phyloP scores from a whole-genome alignment of 1,140 invertebrate species.

The Eumeta japonica region DNA sequence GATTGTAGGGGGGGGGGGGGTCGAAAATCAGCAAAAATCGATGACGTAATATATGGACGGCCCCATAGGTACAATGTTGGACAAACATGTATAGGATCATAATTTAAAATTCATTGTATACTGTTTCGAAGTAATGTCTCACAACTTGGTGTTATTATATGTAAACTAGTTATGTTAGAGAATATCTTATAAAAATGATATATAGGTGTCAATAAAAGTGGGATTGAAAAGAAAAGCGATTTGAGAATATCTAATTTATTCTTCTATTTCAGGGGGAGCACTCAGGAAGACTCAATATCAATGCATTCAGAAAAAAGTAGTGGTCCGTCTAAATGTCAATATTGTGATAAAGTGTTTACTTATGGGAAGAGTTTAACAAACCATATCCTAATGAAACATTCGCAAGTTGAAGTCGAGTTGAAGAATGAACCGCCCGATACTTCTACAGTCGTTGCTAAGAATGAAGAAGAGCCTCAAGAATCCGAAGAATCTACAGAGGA shows the following conservation, averaged over 20 bases:
- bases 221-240: too few species aligned
- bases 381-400: conserved; percentile 28
- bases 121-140: too few species aligned
- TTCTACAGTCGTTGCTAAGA: neutral
- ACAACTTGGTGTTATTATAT: too few species aligned
- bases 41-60: too few species aligned
- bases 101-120: too few species aligned
- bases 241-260: neutral
- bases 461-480: conserved; percentile 8
- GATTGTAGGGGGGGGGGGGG: too few species aligned
- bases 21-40: too few species aligned
- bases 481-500: conserved; percentile 36
- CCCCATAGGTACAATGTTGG: too few species aligned
- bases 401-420: conserved; percentile 13
- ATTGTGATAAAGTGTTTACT: conserved; percentile 42
- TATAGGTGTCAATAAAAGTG: too few species aligned
- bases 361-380: conserved; percentile 39
- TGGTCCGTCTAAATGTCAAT: conserved; percentile 29
- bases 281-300: conserved; percentile 27
- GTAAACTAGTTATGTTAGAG: too few species aligned
- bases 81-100: too few species aligned
- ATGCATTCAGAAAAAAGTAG: conserved; percentile 19
- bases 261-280: conserved; percentile 28
- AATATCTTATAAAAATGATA: too few species aligned
- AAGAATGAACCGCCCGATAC: conserved; percentile 26